Evolutionary conservation across 2,113 vertebrate species (phyloP).

Genomic region (Nothoprocta perdicaria): DNA sequence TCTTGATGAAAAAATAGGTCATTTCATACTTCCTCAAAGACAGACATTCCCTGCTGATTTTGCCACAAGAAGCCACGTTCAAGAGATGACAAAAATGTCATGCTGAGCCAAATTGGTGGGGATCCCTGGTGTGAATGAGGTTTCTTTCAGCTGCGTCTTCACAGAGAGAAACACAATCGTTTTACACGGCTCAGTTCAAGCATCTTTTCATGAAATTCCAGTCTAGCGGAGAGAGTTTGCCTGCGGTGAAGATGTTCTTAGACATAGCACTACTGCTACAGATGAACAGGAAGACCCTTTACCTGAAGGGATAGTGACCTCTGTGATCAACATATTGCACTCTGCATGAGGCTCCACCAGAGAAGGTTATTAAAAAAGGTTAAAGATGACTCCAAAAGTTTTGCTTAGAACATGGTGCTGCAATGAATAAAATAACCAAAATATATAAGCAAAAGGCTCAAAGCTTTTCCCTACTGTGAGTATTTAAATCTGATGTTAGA

Average conservation of each 20-base stretch:
- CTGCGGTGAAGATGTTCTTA: constrained; percentile 4
- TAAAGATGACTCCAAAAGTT: not conserved
- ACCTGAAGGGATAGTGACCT: not conserved
- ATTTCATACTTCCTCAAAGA: not conserved
- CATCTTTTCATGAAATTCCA: constrained; percentile 41
- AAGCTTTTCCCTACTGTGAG: not conserved
- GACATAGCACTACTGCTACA: not conserved
- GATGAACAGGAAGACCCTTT: constrained; percentile 16
- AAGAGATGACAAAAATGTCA: constrained; percentile 41
- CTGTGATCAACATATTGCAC: not conserved
- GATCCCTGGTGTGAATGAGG: constrained; percentile 21
- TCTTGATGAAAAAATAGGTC: constrained; percentile 34
- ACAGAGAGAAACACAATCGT: not conserved
- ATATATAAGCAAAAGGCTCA: not conserved
- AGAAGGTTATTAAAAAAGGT: not conserved
- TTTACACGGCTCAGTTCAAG: constrained; percentile 43
- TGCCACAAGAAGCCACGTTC: not conserved
- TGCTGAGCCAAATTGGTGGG: not conserved
- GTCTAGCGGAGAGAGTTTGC: constrained; percentile 36
- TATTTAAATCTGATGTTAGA: constrained; percentile 44
- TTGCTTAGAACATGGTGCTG: not conserved
- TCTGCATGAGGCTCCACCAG: not conserved
- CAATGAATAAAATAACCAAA: not conserved
- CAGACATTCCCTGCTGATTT: constrained; percentile 30
- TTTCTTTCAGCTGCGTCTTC: constrained; percentile 20